phyloP scores from a whole-genome alignment of 2,797 vertebrate species.

The Emydoidea blandingii region DNA sequence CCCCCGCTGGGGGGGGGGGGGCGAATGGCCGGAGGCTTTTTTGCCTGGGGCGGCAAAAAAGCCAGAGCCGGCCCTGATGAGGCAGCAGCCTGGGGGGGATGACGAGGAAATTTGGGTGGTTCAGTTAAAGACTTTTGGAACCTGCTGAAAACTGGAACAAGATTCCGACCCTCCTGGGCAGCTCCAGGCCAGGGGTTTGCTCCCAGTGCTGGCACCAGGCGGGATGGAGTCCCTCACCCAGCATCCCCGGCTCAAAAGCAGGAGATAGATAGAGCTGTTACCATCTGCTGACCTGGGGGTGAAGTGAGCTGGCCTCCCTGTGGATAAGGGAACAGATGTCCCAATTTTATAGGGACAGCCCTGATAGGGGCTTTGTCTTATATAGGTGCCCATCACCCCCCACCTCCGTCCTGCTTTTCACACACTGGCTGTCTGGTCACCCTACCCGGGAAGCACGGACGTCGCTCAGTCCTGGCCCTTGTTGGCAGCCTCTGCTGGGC shows the following conservation, averaged over 20 bases:
- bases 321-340: neutral
- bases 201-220: fast-evolving
- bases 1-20: too few relatives aligned
- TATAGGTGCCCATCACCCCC: too few relatives aligned
- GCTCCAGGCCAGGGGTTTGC: neutral
- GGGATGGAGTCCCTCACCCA: neutral
- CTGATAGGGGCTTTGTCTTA: too few relatives aligned
- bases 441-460: too few relatives aligned
- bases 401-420: too few relatives aligned
- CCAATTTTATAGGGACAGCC: too few relatives aligned
- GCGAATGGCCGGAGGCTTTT: too few relatives aligned
- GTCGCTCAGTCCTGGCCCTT: too few relatives aligned
- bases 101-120: neutral
- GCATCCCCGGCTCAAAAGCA: fast-evolving
- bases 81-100: neutral
- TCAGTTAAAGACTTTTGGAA: neutral
- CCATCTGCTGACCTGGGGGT: neutral
- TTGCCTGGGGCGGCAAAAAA: too few relatives aligned
- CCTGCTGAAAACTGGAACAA: neutral
- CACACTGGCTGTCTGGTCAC: too few relatives aligned
- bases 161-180: fast-evolving
- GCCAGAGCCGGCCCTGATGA: too few relatives aligned
- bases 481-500: too few relatives aligned
- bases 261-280: neutral
- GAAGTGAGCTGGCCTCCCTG: neutral